phyloP scores from a whole-genome alignment of 2,797 vertebrate genomes.

The Lithobates pipiens region DNA sequence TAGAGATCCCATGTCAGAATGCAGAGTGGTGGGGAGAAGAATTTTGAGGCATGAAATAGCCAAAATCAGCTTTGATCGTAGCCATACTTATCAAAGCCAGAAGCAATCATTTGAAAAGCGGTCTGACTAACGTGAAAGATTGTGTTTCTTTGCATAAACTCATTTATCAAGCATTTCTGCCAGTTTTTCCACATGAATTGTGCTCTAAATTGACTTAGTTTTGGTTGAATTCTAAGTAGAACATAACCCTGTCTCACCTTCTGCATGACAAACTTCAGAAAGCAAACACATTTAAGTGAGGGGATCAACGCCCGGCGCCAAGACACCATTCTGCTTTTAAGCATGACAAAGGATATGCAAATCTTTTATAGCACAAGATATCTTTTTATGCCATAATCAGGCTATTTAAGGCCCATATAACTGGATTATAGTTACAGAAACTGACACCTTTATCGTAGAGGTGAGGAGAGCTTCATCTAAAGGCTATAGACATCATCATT shows the following conservation, averaged over 20 bases:
- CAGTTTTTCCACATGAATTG: slow-evolving; percentile 27
- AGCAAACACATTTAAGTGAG: slow-evolving; percentile 1
- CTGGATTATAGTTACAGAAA: no score
- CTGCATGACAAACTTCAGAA: not conserved
- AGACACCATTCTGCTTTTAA: not conserved
- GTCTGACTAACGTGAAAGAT: slow-evolving; percentile 8
- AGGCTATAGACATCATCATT: no score
- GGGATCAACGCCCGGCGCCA: not conserved
- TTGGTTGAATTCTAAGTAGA: slow-evolving; percentile 16
- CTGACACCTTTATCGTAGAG: no score
- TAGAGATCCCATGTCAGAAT: not conserved
- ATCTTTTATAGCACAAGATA: not conserved
- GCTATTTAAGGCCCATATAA: not conserved
- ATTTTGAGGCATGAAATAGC: slow-evolving; percentile 29
- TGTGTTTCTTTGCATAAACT: slow-evolving; percentile 19
- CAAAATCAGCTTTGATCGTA: slow-evolving; percentile 24
- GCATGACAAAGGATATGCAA: not conserved
- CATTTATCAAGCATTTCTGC: slow-evolving; percentile 39
- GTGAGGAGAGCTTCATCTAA: no score
- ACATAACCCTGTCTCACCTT: not conserved
- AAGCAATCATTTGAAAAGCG: slow-evolving; percentile 1
- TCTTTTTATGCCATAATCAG: not conserved
- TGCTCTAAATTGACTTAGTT: slow-evolving; percentile 9
- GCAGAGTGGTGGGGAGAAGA: not conserved
- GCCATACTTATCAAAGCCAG: slow-evolving; percentile 19